Evolutionary conservation across 2,797 vertebrate species (phyloP), one percentile per base, ranked within the genome.

Genomic region (Petrocephalus sullivani): DNA sequence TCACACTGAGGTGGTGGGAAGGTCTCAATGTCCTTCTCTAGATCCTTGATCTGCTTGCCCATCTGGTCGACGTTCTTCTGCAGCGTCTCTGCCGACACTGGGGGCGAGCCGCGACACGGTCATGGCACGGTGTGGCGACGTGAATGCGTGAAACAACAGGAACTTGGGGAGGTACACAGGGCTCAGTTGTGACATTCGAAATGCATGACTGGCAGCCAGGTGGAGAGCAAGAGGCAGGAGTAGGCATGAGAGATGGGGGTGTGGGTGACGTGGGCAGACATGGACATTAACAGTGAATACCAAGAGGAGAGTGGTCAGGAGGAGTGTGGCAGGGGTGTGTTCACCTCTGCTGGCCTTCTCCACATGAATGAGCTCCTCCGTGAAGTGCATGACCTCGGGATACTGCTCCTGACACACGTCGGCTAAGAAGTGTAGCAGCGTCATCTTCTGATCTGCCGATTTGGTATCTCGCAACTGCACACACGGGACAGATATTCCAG

Each of bases 281-380:
- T 1, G 85, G 19, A 54, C 23, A 33, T 33, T 33, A 7, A 85
- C 0, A 54, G 41, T 1, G 56, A 33, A 51, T 4, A 16, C 1
- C 23, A 6, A 8, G 61, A 88, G 46, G 37, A 16, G 81, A 49
- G 21, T 56, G 54, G 23, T 9, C n/a, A 58, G 33, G 33, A 51
- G 41, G 85, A 23, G 16, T 12, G 49, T 7, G 54, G 16, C 78
- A 71, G 19, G 81, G 23, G 21, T 1, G 19, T 6, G 21, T n/a
- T 88, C 93, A 98, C 97, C 97, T 97, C 96, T 95, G 93, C 97
- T 97, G 93, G 97, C 97, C 93, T 98, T 98, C 93, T 98, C 97
- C 91, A 98, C 95, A 0, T 98, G 97, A 89, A 96, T 95, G 86
- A 98, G 95, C 78, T 98, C 97, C 2, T 98, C 97, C 0, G 94